Conservation (phyloP, 2,797 vertebrate species). For the Chrysocyon brachyurus region DNA sequence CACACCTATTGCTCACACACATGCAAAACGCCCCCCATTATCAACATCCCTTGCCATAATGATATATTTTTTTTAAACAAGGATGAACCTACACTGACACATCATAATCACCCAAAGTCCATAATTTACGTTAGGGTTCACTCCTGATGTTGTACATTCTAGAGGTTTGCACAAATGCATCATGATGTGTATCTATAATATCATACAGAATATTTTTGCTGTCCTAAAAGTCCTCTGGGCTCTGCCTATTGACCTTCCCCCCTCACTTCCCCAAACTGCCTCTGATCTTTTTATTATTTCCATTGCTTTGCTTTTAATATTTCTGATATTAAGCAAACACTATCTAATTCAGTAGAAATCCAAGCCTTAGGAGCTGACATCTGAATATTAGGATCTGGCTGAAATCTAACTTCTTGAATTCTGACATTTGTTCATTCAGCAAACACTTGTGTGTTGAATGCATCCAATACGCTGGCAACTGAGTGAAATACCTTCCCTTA, state of each 20-base stretch:
- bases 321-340: constrained; percentile 57
- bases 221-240: background rate
- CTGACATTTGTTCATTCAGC: constrained; percentile 38
- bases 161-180: background rate
- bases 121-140: background rate
- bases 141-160: background rate
- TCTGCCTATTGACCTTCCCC: background rate
- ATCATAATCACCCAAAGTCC: background rate
- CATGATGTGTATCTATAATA: background rate
- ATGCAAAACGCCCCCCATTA: background rate
- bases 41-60: background rate
- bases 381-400: background rate
- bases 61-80: background rate
- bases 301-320: background rate
- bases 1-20: background rate
- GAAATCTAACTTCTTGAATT: constrained; percentile 50
- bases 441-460: background rate
- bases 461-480: background rate
- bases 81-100: background rate
- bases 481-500: background rate
- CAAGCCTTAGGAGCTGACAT: background rate
- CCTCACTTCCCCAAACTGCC: background rate
- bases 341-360: background rate
- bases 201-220: background rate
- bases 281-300: background rate